These are phyloP conservation scores for Hippoglossus hippoglossus DNA, from an alignment of 2,797 vertebrate genomes.

Conservation along the genomic window DNA sequence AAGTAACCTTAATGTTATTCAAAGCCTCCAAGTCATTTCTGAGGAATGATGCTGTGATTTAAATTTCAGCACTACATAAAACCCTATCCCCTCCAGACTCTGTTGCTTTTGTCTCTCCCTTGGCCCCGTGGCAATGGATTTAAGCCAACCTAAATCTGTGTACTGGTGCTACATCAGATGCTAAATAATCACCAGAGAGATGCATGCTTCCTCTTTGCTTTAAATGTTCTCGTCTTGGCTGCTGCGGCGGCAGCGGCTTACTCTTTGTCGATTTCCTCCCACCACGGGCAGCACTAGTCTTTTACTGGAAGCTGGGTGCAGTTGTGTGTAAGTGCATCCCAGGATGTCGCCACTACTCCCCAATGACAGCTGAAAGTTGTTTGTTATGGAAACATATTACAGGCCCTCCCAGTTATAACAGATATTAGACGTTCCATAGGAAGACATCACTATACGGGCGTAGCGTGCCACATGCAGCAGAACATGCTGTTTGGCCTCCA, in stretches of 20 bases:
- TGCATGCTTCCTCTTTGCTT: conserved; percentile 58
- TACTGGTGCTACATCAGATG: conserved; percentile 67
- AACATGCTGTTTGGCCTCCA: conserved; percentile 38
- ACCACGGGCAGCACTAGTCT: conserved; percentile 41
- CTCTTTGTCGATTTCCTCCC: conserved; percentile 55
- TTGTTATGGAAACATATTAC: conserved; percentile 34
- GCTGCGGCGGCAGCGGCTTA: conserved; percentile 47
- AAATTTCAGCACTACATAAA: conserved; percentile 58
- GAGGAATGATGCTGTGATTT: conserved; percentile 61
- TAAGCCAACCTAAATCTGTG: conserved; percentile 73
- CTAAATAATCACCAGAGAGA: conserved; percentile 74
- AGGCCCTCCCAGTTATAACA: conserved; percentile 19
- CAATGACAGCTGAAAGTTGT: conserved; percentile 49
- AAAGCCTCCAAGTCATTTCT: conserved; percentile 65
- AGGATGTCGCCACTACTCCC: conserved; percentile 17
- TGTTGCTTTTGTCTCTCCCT: conserved; percentile 68
- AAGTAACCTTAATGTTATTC: conserved; percentile 63
- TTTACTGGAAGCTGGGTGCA: conserved; percentile 37
- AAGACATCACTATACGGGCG: conserved; percentile 43
- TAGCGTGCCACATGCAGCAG: conserved; percentile 21
- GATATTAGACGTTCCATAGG: conserved; percentile 35
- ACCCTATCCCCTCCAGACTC: conserved; percentile 56
- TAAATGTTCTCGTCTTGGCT: conserved; percentile 62
- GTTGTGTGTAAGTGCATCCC: conserved; percentile 40
- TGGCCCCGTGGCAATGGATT: conserved; percentile 71